Percentiles rank a stretch among this genome's conserved stretches.
Evolutionary conservation across 2,113 vertebrate genomes (phyloP).

Genomic region (Chroicocephalus ridibundus): DNA sequence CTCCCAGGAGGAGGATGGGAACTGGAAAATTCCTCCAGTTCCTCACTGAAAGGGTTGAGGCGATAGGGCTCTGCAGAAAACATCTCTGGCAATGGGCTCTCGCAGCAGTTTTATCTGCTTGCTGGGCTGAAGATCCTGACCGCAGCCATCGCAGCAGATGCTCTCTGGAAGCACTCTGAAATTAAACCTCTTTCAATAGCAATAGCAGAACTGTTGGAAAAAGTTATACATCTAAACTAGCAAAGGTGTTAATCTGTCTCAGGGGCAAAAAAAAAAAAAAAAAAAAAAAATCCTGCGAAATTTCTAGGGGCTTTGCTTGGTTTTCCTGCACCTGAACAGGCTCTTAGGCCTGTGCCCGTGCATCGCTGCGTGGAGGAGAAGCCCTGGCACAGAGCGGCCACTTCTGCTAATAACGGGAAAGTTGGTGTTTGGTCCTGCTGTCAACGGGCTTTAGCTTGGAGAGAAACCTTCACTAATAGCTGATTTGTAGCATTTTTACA

Average conservation of each 20-base stretch:
- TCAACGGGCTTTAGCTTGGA: neutral
- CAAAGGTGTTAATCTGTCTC: neutral
- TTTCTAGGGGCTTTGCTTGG: neutral
- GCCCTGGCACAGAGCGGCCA: neutral
- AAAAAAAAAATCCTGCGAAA: neutral
- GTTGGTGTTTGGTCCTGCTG: neutral
- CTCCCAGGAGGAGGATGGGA: neutral
- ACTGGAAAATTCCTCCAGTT: neutral
- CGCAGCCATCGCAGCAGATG: neutral
- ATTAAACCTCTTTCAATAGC: neutral
- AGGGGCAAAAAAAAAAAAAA: neutral
- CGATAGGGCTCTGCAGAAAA: neutral
- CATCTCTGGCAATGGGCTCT: neutral
- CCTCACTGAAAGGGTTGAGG: neutral
- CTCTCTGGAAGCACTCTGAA: neutral
- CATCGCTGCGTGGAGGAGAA: neutral
- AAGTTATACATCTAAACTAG: neutral
- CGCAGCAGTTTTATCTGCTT: neutral
- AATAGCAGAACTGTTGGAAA: neutral
- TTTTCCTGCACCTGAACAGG: neutral
- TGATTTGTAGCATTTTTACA: neutral
- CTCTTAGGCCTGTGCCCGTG: neutral
- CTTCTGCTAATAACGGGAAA: neutral
- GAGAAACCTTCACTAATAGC: neutral
- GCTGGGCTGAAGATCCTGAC: neutral